A percentile compares a stretch with the other conserved stretches of the same genome.
Conservation (phyloP, 2,888 invertebrate genomes). For the Nymphalis urticae region DNA sequence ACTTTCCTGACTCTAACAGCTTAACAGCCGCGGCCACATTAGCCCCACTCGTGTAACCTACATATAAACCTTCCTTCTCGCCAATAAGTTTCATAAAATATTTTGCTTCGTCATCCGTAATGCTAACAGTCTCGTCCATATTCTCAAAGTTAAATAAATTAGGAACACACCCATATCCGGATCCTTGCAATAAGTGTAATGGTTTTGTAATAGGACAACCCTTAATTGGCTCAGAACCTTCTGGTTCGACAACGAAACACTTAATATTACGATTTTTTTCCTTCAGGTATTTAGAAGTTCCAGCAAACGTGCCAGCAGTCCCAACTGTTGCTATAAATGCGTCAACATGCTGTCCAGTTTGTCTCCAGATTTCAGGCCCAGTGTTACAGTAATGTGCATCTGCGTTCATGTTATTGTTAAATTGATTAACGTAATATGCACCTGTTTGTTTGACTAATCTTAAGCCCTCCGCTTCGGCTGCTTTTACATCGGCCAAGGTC, state of each 20-base stretch:
- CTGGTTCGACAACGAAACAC: conserved; percentile 68
- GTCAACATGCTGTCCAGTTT: conserved; percentile 70
- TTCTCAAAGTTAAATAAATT: conserved; percentile 64
- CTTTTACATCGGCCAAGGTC: conserved; percentile 65
- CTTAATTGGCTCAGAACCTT: conserved; percentile 68
- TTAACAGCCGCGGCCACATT: conserved; percentile 73
- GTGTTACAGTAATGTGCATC: conserved; percentile 68
- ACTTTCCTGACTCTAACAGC: conserved; percentile 61
- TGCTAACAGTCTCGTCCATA: conserved; percentile 67
- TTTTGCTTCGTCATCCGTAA: conserved; percentile 67
- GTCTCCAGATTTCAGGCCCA: conserved; percentile 75
- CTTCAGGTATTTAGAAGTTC: conserved; percentile 67
- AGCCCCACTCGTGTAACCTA: conserved; percentile 74
- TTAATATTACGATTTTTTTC: conserved; percentile 63
- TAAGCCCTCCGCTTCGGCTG: conserved; percentile 62
- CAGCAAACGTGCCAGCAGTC: conserved; percentile 70
- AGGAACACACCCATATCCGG: conserved; percentile 71
- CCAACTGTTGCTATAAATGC: conserved; percentile 71
- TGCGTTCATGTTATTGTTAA: conserved; percentile 62
- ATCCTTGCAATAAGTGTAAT: conserved; percentile 71
- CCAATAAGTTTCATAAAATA: conserved; percentile 65
- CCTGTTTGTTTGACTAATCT: conserved; percentile 58
- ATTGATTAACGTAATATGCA: conserved; percentile 71
- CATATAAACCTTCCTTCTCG: conserved; percentile 69
- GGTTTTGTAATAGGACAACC: conserved; percentile 70